Evolutionary conservation across 2,113 vertebrate species (phyloP), one percentile per base, ranked within the genome.

Genomic region (Sterna hirundo): DNA sequence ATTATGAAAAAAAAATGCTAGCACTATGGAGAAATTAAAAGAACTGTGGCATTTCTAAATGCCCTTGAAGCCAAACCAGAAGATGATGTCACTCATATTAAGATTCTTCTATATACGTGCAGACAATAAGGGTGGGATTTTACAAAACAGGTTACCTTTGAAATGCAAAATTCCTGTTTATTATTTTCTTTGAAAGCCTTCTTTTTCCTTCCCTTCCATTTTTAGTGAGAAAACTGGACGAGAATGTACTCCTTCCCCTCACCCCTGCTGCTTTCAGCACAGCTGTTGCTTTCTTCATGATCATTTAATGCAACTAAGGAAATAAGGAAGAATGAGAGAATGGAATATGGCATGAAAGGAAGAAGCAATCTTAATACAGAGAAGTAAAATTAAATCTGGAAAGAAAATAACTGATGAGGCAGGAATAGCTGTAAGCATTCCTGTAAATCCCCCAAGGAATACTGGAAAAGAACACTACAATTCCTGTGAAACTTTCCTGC

Each of bases 391-490:
- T 86, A 88, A 70, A 93, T 89, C 54, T 76, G 44, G 44, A 51
- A 86, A 42, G 60, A 94, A 75, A 95, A 96, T 92, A 96, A 96
- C 47, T 52, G 85, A 85, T 95, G 83, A 92, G 47, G 6, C 26
- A 77, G 75, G 47, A 95, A 94, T 77, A 95, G 94, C 32, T 55
- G 71, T 75, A 34, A 90, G 64, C 22, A 74, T 68, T 86, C 72
- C 81, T 86, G 25, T 64, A 93, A 91, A 74, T 81, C 17, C 58
- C 20, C 58, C 57, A 76, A 61, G 38, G 40, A 93, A 89, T 80
- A 83, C 10, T 75, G 58, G 34, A 8, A 95, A 91, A 64, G 5
- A 88, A 66, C 22, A 58, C 34, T 47, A 61, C 83, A 88, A 32
- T 82, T 96, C 89, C 38, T 36, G 68, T 32, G 61, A 42, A 68